phyloP scores from a whole-genome alignment of 2,888 invertebrate species.

The Caenorhabditis sulstoni region DNA sequence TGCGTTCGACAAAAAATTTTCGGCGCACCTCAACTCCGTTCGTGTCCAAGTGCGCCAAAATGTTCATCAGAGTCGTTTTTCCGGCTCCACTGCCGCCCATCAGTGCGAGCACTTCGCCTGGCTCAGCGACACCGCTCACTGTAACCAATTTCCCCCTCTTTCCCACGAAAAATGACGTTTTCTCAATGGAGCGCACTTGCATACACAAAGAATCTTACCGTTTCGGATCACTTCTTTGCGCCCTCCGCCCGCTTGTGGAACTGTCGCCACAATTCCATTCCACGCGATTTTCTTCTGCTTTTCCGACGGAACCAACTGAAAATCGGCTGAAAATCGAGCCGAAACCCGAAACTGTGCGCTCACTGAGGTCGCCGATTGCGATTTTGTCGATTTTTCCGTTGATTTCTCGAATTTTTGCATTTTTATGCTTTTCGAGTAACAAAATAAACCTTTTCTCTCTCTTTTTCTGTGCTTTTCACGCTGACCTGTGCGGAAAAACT shows the following conservation, averaged over 20 bases:
- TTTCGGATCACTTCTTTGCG: conserved; percentile 56
- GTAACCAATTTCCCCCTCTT: background rate
- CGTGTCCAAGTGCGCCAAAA: conserved; percentile 86
- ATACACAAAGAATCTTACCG: conserved; percentile 47
- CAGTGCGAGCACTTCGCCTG: conserved; percentile 72
- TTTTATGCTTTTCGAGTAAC: no score
- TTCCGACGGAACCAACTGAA: conserved; percentile 21
- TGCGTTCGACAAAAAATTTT: background rate
- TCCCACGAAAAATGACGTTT: no score
- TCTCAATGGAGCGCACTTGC: no score
- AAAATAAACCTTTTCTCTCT: no score
- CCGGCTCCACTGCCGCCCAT: conserved; percentile 87
- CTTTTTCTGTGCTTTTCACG: no score
- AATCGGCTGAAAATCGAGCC: background rate
- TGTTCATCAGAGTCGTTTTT: conserved; percentile 91
- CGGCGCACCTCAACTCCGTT: conserved; percentile 63
- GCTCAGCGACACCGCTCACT: conserved; percentile 72
- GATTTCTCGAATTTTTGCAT: background rate
- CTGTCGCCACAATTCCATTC: conserved; percentile 64
- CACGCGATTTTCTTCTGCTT: conserved; percentile 54
- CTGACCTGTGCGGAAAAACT: background rate
- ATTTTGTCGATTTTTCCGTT: background rate
- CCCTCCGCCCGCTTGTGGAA: conserved; percentile 57
- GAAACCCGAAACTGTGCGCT: no score
- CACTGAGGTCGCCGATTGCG: background rate